These are phyloP conservation scores for Brachypteracias leptosomus DNA, from an alignment of 2,113 vertebrate genomes.

Conservation along the genomic window DNA sequence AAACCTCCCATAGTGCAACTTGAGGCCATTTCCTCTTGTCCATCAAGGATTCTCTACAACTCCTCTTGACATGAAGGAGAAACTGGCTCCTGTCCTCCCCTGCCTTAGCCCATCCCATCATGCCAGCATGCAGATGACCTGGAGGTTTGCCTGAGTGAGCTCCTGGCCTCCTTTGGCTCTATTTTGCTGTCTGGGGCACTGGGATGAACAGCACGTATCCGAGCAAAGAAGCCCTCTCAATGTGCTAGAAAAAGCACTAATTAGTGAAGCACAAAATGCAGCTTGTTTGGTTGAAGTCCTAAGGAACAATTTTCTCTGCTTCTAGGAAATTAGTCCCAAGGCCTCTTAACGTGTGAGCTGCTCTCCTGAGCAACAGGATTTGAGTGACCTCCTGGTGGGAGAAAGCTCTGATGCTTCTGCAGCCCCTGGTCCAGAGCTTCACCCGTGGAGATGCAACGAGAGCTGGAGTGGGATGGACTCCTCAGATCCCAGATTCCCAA, in stretches of 20 bases:
- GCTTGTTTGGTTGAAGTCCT: neutral
- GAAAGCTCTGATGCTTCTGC: fast-evolving
- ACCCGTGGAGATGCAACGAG: fast-evolving
- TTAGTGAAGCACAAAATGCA: neutral
- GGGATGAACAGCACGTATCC: neutral
- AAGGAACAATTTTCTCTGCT: neutral
- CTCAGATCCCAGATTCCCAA: neutral
- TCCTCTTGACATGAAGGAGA: neutral
- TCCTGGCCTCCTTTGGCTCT: neutral
- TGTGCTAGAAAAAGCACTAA: neutral
- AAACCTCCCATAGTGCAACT: neutral
- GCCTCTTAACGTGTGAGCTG: neutral
- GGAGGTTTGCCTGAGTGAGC: neutral
- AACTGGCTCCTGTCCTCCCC: neutral
- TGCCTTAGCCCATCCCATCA: neutral
- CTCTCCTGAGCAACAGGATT: neutral
- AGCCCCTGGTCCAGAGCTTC: neutral
- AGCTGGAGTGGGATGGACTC: neutral
- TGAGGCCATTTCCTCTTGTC: neutral
- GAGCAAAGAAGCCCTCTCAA: fast-evolving
- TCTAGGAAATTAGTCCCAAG: neutral
- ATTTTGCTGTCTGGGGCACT: neutral
- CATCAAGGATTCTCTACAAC: neutral
- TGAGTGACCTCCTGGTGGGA: neutral
- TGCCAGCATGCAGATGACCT: fast-evolving